A percentile compares a stretch with the other conserved stretches of the same genome.
These are phyloP conservation scores for Falco columbarius DNA, from an alignment of 2,797 vertebrate species.

Conservation along the genomic window DNA sequence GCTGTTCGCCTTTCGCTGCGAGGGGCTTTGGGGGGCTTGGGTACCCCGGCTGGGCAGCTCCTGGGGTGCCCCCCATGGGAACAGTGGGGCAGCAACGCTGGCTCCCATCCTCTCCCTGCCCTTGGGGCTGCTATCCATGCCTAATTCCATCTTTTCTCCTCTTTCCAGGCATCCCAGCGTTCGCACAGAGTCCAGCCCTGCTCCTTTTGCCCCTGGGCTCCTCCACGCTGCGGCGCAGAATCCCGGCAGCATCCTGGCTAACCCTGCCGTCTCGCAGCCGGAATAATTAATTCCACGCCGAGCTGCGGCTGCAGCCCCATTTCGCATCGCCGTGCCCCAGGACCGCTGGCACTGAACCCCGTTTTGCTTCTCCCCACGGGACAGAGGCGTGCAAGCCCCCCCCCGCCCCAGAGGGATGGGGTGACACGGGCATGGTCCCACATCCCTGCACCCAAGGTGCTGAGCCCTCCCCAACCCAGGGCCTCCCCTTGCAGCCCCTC, in stretches of 20 bases:
- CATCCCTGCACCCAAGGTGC: not conserved
- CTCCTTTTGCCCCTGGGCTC: not conserved
- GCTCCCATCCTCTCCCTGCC: accelerated
- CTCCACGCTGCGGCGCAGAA: not conserved
- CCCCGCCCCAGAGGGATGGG: not conserved
- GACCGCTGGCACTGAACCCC: not conserved
- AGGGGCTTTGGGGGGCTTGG: not conserved
- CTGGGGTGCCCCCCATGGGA: not conserved
- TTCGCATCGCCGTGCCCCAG: accelerated
- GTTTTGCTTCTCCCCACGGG: not conserved
- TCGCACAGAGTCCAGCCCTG: not conserved
- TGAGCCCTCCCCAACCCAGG: not conserved
- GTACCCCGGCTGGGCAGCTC: not conserved
- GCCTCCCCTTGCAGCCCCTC: not conserved
- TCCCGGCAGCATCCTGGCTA: not conserved
- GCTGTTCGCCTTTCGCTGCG: not conserved
- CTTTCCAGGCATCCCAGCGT: not conserved
- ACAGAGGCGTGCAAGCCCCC: not conserved
- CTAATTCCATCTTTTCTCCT: not conserved
- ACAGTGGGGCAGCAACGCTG: accelerated
- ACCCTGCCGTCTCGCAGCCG: accelerated
- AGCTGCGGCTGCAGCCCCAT: accelerated
- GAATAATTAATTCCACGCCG: accelerated
- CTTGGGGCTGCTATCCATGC: accelerated
- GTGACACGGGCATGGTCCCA: accelerated